Conservation (phyloP, 2,888 invertebrate species). For the Apotomis betuletana region DNA sequence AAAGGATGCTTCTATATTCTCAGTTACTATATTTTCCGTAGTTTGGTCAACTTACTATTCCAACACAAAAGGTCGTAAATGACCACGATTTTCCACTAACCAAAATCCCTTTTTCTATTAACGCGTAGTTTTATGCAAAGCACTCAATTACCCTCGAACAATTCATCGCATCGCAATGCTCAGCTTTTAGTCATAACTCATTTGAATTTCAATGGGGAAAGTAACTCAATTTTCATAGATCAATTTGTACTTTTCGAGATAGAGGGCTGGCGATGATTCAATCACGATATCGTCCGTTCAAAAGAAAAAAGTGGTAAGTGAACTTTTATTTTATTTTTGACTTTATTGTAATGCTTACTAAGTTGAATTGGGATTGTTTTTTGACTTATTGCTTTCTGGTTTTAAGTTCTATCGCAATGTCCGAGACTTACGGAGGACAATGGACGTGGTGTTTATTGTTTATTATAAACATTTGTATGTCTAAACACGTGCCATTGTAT, state of each 20-base stretch:
- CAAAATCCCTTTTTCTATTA: not conserved
- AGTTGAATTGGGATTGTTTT: not conserved
- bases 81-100: not conserved
- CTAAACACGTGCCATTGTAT: conserved; percentile 25
- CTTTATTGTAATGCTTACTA: not conserved
- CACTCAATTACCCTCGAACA: conserved; percentile 25
- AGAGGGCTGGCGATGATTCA: conserved; percentile 21
- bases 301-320: not conserved
- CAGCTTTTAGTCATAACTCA: conserved; percentile 15
- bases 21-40: too few relatives aligned
- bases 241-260: conserved; percentile 34
- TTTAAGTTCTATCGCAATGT: not conserved
- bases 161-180: conserved; percentile 5
- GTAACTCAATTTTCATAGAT: conserved; percentile 33
- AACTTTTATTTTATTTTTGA: not conserved
- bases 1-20: too few relatives aligned
- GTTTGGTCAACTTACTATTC: too few relatives aligned
- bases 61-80: not conserved
- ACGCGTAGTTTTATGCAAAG: not conserved
- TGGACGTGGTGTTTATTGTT: conserved; percentile 21
- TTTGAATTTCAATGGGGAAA: conserved; percentile 39
- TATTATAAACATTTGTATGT: conserved; percentile 19
- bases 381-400: conserved; percentile 1
- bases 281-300: conserved; percentile 15
- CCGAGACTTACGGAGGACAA: conserved; percentile 22